A percentile compares a stretch with the other conserved stretches of the same genome.
Conservation (phyloP, 2,797 vertebrate species). For the Sphenopsis melanotis region DNA sequence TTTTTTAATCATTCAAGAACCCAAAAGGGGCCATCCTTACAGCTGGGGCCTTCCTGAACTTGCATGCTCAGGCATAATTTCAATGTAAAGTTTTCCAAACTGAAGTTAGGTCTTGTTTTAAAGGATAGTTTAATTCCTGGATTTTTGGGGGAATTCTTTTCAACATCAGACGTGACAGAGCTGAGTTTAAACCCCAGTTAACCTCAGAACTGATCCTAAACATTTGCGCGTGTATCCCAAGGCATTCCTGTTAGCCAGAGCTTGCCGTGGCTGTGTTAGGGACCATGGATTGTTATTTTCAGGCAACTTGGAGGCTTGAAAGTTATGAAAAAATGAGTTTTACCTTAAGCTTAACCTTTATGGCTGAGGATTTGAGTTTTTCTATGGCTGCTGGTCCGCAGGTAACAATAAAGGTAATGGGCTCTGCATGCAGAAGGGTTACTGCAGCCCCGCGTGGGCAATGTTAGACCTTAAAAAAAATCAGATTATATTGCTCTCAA, state of each 20-base stretch:
- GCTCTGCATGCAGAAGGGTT: background rate
- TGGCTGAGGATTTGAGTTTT: background rate
- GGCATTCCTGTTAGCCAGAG: fast-evolving
- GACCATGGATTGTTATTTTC: background rate
- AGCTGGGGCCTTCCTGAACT: background rate
- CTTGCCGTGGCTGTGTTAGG: fast-evolving
- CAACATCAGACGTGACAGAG: background rate
- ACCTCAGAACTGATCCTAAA: background rate
- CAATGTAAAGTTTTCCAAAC: background rate
- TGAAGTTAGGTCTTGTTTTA: background rate
- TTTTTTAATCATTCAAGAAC: background rate
- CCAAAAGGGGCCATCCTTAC: fast-evolving
- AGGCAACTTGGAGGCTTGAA: background rate
- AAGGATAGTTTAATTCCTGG: background rate
- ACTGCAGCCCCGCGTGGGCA: background rate
- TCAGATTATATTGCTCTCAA: background rate
- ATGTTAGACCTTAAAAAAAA: slow-evolving; percentile 7
- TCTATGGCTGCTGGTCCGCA: background rate
- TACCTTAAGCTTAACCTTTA: background rate
- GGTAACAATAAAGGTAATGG: slow-evolving; percentile 1
- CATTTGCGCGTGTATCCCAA: fast-evolving
- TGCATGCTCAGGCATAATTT: background rate
- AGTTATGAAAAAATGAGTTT: slow-evolving; percentile 5
- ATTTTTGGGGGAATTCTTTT: background rate
- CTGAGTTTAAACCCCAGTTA: background rate